Percentiles rank a stretch among this genome's conserved stretches.
phyloP scores from a whole-genome alignment of 2,888 invertebrate genomes.

The Hydrotaea diabolus region DNA sequence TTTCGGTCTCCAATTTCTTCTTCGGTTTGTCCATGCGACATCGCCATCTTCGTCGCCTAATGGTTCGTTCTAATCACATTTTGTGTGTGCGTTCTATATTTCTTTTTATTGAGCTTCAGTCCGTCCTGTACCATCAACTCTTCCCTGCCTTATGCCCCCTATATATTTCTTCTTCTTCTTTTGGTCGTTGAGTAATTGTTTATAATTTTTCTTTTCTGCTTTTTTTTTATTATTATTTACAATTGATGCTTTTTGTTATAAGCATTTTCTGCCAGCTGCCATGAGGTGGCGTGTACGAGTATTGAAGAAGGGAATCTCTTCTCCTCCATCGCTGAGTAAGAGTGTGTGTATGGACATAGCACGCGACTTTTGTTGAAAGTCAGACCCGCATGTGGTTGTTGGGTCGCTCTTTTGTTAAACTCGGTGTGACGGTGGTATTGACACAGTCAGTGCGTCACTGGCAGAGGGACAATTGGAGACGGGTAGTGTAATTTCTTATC shows the following conservation, averaged over 20 bases:
- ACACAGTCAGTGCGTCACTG: no score
- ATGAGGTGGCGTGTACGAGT: not conserved
- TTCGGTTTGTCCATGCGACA: not conserved
- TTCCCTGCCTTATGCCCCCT: slow-evolving; percentile 1
- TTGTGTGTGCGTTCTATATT: not conserved
- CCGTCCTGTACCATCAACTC: not conserved
- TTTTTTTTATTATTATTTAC: slow-evolving; percentile 17
- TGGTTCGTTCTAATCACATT: slow-evolving; percentile 13
- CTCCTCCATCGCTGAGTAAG: not conserved
- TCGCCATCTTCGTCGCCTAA: not conserved
- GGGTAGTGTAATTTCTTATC: slow-evolving; percentile 14
- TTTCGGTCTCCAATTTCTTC: not conserved
- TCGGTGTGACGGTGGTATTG: not conserved
- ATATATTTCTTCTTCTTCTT: no score
- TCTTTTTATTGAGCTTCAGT: slow-evolving; percentile 13
- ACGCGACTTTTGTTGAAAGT: slow-evolving; percentile 34
- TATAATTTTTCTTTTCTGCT: slow-evolving; percentile 33
- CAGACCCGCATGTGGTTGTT: slow-evolving; percentile 33
- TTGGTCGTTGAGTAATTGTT: slow-evolving; percentile 23
- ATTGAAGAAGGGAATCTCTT: not conserved
- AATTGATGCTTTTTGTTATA: slow-evolving; percentile 9
- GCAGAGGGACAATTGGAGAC: no score
- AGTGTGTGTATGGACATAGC: slow-evolving; percentile 6
- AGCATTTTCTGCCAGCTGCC: not conserved
- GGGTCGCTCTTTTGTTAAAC: not conserved